Percentiles rank a stretch among this genome's conserved stretches.
These are phyloP conservation scores for Galerucella pusilla DNA, from an alignment of 2,888 invertebrate genomes.

Conservation along the genomic window DNA sequence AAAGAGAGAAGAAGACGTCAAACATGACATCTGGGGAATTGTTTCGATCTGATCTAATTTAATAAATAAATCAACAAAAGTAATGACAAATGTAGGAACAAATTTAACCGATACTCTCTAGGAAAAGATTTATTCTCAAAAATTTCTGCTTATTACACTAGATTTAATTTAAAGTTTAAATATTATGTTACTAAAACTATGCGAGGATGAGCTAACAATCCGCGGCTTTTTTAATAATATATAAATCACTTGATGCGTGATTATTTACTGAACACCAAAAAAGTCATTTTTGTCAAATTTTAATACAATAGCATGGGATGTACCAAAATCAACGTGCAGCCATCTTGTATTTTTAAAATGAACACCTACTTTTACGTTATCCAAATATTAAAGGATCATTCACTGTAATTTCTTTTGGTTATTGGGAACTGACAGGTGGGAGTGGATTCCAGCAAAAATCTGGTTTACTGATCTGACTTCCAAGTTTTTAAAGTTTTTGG, in stretches of 20 bases:
- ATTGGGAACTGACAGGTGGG: too few species aligned
- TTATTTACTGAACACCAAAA: slow-evolving; percentile 34
- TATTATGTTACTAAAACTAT: slow-evolving; percentile 58
- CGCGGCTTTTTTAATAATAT: slow-evolving; percentile 50
- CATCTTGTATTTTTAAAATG: not conserved
- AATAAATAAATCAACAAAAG: too few species aligned
- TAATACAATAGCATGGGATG: not conserved
- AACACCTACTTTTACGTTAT: not conserved
- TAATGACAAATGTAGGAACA: slow-evolving; percentile 4
- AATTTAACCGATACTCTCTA: slow-evolving; percentile 21
- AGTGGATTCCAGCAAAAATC: too few species aligned
- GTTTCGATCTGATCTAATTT: too few species aligned
- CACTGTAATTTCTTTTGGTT: too few species aligned
- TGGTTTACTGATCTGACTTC: too few species aligned
- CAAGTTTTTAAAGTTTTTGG: too few species aligned
- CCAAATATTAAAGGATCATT: not conserved
- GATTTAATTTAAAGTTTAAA: slow-evolving; percentile 59
- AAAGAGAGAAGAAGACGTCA: too few species aligned
- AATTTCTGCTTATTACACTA: slow-evolving; percentile 48
- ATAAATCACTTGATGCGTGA: slow-evolving; percentile 45
- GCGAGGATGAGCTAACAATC: slow-evolving; percentile 63
- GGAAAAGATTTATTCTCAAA: slow-evolving; percentile 46
- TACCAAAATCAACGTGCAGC: not conserved
- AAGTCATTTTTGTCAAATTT: slow-evolving; percentile 6
- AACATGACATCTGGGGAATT: too few species aligned